Evolutionary conservation across 2,797 vertebrate genomes (phyloP).

Genomic region (Sitta carolinensis): DNA sequence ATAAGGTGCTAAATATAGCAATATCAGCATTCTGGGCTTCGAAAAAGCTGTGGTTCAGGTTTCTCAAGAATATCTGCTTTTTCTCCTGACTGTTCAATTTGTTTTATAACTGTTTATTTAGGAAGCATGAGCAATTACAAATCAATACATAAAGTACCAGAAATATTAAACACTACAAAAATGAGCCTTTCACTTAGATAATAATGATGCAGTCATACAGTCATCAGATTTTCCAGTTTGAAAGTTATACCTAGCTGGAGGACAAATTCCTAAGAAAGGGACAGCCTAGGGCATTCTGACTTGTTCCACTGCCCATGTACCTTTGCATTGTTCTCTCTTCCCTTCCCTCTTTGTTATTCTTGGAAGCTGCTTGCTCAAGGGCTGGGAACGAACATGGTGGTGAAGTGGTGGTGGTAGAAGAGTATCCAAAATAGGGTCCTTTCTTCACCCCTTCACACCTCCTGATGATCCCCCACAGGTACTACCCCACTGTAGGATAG

Average conservation of each 20-base stretch:
- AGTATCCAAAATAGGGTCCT: rapidly evolving
- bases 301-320: rapidly evolving
- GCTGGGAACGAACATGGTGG: not conserved
- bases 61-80: slow-evolving; percentile 53
- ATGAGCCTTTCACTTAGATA: not conserved
- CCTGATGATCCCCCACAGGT: not conserved
- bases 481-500: not conserved
- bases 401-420: not conserved
- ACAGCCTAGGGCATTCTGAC: not conserved
- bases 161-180: slow-evolving; percentile 50
- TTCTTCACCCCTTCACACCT: not conserved
- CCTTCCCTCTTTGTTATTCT: not conserved
- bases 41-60: slow-evolving; percentile 51
- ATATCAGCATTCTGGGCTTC: not conserved
- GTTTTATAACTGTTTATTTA: slow-evolving; percentile 49
- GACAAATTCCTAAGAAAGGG: not conserved
- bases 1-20: slow-evolving; percentile 41
- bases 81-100: slow-evolving; percentile 47
- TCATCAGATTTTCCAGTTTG: slow-evolving; percentile 34
- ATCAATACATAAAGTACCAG: slow-evolving; percentile 56
- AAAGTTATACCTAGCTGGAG: slow-evolving; percentile 11
- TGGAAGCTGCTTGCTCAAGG: not conserved
- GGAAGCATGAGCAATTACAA: slow-evolving; percentile 42
- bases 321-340: not conserved
- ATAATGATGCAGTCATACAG: slow-evolving; percentile 1